Percentiles rank a stretch among this genome's conserved stretches.
These are phyloP conservation scores for Euwallacea fornicatus DNA, from an alignment of 1,140 invertebrate genomes.

Conservation along the genomic window DNA sequence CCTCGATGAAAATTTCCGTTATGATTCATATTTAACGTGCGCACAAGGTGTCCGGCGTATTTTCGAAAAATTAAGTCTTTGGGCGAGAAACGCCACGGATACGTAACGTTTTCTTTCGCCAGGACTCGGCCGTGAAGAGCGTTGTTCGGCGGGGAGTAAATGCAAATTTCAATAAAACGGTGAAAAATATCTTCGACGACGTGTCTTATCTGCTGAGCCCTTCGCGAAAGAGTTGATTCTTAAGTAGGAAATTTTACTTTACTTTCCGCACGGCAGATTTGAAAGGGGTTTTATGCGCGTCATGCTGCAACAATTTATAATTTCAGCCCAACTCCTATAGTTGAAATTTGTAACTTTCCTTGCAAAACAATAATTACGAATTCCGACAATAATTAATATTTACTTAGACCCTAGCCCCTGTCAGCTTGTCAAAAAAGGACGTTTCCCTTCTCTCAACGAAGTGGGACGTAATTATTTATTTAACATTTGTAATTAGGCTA, in stretches of 20 bases:
- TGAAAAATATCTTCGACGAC: neutral
- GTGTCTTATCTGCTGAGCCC: neutral
- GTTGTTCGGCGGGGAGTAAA: too few relatives aligned
- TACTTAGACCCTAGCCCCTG: slow-evolving; percentile 7
- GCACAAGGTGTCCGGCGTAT: neutral
- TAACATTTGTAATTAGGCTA: neutral
- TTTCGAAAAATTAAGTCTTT: too few relatives aligned
- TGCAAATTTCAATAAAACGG: neutral
- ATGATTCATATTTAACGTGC: slow-evolving; percentile 20
- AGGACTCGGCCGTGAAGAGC: too few relatives aligned
- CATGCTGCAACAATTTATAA: neutral
- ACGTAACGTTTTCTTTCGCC: too few relatives aligned
- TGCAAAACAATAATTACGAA: slow-evolving; percentile 2
- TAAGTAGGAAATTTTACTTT: too few relatives aligned
- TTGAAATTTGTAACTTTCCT: slow-evolving; percentile 1
- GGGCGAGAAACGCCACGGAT: too few relatives aligned
- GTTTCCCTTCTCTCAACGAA: slow-evolving; percentile 8
- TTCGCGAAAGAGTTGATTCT: neutral
- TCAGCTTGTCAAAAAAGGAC: slow-evolving; percentile 18
- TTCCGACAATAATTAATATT: slow-evolving; percentile 11
- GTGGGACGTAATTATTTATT: slow-evolving; percentile 16
- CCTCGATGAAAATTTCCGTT: slow-evolving; percentile 6
- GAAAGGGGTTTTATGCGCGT: neutral
- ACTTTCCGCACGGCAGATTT: neutral
- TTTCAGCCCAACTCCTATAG: neutral